Conservation (phyloP, 2,888 invertebrate genomes). For the Oscheius onirici region DNA sequence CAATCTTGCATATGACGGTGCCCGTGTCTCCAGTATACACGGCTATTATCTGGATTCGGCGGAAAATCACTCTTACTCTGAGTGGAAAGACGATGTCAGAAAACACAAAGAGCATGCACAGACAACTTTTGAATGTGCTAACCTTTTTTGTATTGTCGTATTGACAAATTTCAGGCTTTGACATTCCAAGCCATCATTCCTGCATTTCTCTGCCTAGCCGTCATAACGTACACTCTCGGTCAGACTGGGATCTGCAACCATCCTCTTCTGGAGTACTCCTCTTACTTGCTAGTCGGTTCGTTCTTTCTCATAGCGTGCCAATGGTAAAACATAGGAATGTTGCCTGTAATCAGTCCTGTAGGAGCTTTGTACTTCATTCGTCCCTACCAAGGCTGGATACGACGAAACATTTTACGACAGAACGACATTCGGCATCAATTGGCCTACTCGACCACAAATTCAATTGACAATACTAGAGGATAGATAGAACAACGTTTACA, state of each 20-base stretch:
- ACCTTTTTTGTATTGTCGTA: neutral
- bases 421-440: no score
- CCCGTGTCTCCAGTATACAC: slow-evolving; percentile 48
- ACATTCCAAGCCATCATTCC: slow-evolving; percentile 34
- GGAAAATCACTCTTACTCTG: slow-evolving; percentile 33
- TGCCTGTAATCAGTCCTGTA: no score
- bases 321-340: no score
- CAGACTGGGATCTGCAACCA: slow-evolving; percentile 35
- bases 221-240: slow-evolving; percentile 40
- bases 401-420: no score
- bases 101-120: slow-evolving; percentile 42
- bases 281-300: no score
- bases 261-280: slow-evolving; percentile 4
- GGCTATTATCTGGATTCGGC: slow-evolving; percentile 39
- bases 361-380: no score
- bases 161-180: slow-evolving; percentile 5
- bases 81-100: slow-evolving; percentile 37
- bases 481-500: no score
- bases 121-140: slow-evolving; percentile 40
- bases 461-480: no score
- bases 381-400: no score
- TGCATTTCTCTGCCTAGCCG: slow-evolving; percentile 36
- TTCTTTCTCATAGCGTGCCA: no score
- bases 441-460: no score
- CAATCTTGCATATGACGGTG: slow-evolving; percentile 46